Percentiles rank a stretch among this genome's conserved stretches.
Evolutionary conservation across 2,113 vertebrate species (phyloP).

Genomic region (human): GRCh38 chr22:29274001-29274500

Average conservation of each 20-base stretch:
- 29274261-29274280: slow-evolving; percentile 82
- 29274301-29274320: slow-evolving; percentile 78
- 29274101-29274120: slow-evolving; percentile 41
- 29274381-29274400: background rate
- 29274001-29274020: background rate
- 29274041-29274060: slow-evolving; percentile 33
- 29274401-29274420: slow-evolving; percentile 15
- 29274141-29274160: slow-evolving; percentile 56
- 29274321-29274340: slow-evolving; percentile 74
- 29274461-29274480: slow-evolving; percentile 47
- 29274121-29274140: slow-evolving; percentile 30
- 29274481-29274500: slow-evolving; percentile 55
- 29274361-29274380: slow-evolving; percentile 62
- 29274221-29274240: slow-evolving; percentile 78
- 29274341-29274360: slow-evolving; percentile 76
- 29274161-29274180: slow-evolving; percentile 49
- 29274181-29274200: slow-evolving; percentile 55
- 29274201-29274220: slow-evolving; percentile 52
- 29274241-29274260: slow-evolving; percentile 82
- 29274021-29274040: background rate
- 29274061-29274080: slow-evolving; percentile 24
- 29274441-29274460: slow-evolving; percentile 57
- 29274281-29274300: slow-evolving; percentile 83
- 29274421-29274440: slow-evolving; percentile 51
- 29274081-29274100: background rate